A percentile compares a stretch with the other conserved stretches of the same genome.
Evolutionary conservation across 2,888 invertebrate genomes (phyloP).

Genomic region (Tryphoninae sp.): DNA sequence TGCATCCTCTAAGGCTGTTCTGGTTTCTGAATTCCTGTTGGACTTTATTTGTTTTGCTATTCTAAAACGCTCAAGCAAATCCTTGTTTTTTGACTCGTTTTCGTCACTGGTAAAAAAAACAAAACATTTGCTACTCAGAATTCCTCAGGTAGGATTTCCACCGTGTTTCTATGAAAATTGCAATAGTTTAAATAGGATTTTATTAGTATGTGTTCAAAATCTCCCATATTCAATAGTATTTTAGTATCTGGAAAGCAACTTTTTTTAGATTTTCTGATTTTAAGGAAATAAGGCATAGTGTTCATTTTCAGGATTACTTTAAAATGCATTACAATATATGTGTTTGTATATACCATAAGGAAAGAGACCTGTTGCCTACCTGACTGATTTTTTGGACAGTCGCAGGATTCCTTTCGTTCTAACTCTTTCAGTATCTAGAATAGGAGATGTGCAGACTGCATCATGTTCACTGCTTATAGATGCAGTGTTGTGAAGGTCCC

Average conservation of each 20-base stretch:
- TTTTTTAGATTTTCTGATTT: neutral
- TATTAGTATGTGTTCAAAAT: neutral
- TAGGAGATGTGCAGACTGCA: slow-evolving; percentile 16
- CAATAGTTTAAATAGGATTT: neutral
- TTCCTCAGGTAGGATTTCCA: neutral
- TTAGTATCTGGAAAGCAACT: no score
- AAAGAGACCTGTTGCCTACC: neutral
- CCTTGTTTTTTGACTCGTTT: neutral
- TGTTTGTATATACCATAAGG: neutral
- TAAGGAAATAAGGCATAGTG: no score
- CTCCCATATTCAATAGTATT: no score
- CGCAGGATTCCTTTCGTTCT: slow-evolving; percentile 19
- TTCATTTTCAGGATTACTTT: no score
- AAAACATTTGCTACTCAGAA: neutral
- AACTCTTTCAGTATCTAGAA: slow-evolving; percentile 9
- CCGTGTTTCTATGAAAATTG: neutral
- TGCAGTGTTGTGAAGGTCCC: neutral
- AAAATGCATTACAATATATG: neutral
- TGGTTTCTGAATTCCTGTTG: neutral
- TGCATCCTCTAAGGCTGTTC: neutral
- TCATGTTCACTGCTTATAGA: slow-evolving; percentile 10
- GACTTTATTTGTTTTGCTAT: neutral
- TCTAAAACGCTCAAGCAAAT: slow-evolving; percentile 20
- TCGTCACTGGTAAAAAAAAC: neutral
- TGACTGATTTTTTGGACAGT: neutral